A percentile compares a stretch with the other conserved stretches of the same genome.
Conservation (phyloP, 2,797 vertebrate species). For the Steatocranus sp. region DNA sequence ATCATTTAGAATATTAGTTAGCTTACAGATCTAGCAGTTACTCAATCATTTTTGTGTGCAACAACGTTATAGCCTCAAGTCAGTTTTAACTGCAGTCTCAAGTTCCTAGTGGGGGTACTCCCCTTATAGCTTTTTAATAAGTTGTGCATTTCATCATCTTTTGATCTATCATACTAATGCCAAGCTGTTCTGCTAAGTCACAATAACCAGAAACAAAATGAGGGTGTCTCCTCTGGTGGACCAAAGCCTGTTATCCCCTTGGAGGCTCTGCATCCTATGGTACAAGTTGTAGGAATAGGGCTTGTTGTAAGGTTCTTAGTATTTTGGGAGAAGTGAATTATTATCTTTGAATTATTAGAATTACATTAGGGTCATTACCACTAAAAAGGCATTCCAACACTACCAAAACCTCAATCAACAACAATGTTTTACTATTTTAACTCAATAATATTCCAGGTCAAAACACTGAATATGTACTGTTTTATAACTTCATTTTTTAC, state of each 20-base stretch:
- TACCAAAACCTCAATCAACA: no score
- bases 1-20: neutral
- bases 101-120: neutral
- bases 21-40: neutral
- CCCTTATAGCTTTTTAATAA: neutral
- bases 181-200: neutral
- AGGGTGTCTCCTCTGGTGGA: neutral
- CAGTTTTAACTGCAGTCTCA: neutral
- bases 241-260: neutral
- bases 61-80: neutral
- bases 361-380: neutral
- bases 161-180: neutral
- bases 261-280: neutral
- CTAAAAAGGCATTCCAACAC: neutral
- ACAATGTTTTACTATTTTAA: neutral
- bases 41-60: neutral
- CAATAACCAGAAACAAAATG: neutral
- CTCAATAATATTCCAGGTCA: neutral
- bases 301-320: neutral
- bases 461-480: neutral
- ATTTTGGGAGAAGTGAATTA: neutral
- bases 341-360: neutral
- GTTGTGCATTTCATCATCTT: neutral
- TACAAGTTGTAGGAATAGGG: neutral
- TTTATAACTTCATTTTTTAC: neutral